Percentiles rank a stretch among this genome's conserved stretches.
Conservation (phyloP, 1,140 invertebrate species). For the Neelides sp. region DNA sequence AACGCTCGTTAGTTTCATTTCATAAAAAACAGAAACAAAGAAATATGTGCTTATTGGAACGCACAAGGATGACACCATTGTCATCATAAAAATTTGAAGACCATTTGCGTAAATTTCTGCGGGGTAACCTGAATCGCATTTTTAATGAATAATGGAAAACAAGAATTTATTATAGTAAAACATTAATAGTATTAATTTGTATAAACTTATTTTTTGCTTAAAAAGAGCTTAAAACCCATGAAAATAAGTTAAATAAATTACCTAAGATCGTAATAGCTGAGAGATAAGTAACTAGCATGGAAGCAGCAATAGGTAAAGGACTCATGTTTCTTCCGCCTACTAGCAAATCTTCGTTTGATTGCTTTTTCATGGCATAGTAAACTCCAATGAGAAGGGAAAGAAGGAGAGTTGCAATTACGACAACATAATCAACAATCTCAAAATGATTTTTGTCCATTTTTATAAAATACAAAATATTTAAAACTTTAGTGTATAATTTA, state of each 20-base stretch:
- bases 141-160: conserved; percentile 1
- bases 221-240: background rate
- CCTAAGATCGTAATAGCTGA: conserved; percentile 19
- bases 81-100: conserved; percentile 16
- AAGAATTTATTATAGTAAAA: background rate
- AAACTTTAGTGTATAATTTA: too few species aligned
- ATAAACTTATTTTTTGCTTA: background rate
- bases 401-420: conserved; percentile 12
- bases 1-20: conserved; percentile 16
- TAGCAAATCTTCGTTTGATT: conserved; percentile 23
- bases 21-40: conserved; percentile 19
- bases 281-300: conserved; percentile 18
- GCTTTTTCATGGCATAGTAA: conserved; percentile 19
- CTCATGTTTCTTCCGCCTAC: conserved; percentile 21
- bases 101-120: conserved; percentile 19
- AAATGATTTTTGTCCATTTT: conserved; percentile 24
- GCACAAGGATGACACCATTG: conserved; percentile 14
- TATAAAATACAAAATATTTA: too few species aligned
- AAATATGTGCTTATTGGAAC: conserved; percentile 13
- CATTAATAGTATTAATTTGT: background rate
- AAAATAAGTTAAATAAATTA: too few species aligned
- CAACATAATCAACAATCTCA: conserved; percentile 20
- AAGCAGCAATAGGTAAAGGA: conserved; percentile 16
- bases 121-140: conserved; percentile 6
- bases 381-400: conserved; percentile 25